Base-by-base conservation (phyloP, 2,888 invertebrate genomes). In the Scaptomyza tumidula region DNA sequence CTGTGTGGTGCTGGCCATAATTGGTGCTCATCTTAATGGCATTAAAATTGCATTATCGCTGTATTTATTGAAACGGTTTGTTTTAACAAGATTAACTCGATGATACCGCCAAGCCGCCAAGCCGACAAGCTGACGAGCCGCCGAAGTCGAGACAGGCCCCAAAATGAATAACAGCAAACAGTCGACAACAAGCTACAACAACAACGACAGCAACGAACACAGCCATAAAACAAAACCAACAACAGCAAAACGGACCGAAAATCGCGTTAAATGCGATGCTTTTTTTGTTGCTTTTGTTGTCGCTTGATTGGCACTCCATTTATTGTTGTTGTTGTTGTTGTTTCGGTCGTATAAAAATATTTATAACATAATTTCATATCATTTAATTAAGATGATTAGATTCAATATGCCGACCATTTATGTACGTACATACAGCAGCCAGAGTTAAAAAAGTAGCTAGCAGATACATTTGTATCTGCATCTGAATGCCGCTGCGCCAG, bases 21-120 rank as follows among this genome's bases (percentile, higher is more conserved):
- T 90, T 90, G 90, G 90, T 90, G 90, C 90, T 90, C 90, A 90
- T 86, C 86, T 90, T 90, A 90, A 90, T 90, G 90, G 88, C 82
- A 90, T 90, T 90, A 90, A 90, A 90, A 90, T 89, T 90, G 90
- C 87, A 90, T 90, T 90, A 90, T 90, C 90, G 90, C 88, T 81
- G 88, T 86, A 86, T 89, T 86, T 81, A 90, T 90, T 90, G 88
- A 90, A 90, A 87, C 87, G 85, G 83, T 90, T 88, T 78, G 86
- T 85, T 85, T 85, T 85, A 85, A 85, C 85, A 85, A 85, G 85
- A 85, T 85, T 85, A 85, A 80, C 75, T 83, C 86, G 75, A 74
- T 72, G 77, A 85, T 85, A 88, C 84, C 71, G 76, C 48, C 78
- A 52, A 46, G 66, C 1, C 1, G 16, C 63, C 60, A 48, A 43